phyloP scores from a whole-genome alignment of 2,113 vertebrate species.

The Eulemur rufifrons region DNA sequence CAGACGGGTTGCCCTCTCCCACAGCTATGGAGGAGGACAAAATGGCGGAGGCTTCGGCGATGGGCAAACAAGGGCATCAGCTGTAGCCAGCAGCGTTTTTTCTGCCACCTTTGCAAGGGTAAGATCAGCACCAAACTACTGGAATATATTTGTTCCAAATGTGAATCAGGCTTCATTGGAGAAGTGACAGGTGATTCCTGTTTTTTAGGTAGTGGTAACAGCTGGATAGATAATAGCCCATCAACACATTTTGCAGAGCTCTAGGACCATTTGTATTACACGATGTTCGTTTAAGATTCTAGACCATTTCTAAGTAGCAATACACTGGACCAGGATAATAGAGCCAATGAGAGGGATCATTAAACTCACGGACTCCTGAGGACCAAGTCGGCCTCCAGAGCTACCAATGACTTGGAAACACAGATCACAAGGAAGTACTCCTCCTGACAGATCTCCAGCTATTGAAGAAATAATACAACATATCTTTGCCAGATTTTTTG shows the following conservation, averaged over 20 bases:
- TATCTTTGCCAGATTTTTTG: conserved; percentile 95
- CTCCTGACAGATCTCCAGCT: conserved; percentile 94
- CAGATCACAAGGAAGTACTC: conserved; percentile 90
- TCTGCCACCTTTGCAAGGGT: conserved; percentile 98
- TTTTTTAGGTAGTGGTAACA: too few species aligned
- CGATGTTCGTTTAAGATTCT: conserved; percentile 85
- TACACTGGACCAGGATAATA: conserved; percentile 89
- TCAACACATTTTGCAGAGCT: conserved; percentile 81
- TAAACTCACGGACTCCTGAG: conserved; percentile 91
- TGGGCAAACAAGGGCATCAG: conserved; percentile 85
- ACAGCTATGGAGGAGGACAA: too few species aligned
- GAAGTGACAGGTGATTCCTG: too few species aligned
- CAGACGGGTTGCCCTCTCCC: too few species aligned
- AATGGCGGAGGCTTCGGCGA: too few species aligned
- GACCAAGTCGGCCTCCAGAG: conserved; percentile 90
- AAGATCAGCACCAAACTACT: conserved; percentile 98
- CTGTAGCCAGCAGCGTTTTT: conserved; percentile 95
- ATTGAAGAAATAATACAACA: conserved; percentile 98
- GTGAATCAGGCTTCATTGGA: too few species aligned
- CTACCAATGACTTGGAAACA: conserved; percentile 90
- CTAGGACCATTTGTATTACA: conserved; percentile 90
- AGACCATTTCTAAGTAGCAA: conserved; percentile 82
- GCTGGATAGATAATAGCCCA: too few species aligned
- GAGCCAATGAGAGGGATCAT: conserved; percentile 85
- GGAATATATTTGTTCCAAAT: conserved; percentile 69